phyloP scores from a whole-genome alignment of 2,113 vertebrate species.

The Pyrgilauda ruficollis region DNA sequence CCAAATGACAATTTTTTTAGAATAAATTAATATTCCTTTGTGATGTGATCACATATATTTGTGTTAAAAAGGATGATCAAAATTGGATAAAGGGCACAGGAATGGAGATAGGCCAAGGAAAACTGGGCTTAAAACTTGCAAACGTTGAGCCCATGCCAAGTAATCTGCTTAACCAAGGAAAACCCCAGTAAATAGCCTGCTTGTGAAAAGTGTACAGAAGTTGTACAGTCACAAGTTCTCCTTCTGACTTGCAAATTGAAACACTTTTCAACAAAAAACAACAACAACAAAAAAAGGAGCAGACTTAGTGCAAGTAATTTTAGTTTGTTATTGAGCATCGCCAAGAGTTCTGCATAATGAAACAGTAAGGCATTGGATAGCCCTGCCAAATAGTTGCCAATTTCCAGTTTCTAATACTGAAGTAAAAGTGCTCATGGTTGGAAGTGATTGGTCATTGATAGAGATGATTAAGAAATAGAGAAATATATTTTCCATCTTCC shows the following conservation, averaged over 20 bases:
- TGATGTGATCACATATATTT: neutral
- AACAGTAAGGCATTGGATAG: neutral
- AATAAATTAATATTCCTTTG: neutral
- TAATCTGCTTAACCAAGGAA: constrained; percentile 8
- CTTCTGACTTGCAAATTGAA: neutral
- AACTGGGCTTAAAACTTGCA: neutral
- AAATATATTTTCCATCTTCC: neutral
- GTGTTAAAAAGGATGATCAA: neutral
- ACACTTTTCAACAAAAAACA: neutral
- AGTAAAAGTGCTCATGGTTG: neutral
- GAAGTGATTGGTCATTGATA: neutral
- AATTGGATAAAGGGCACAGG: neutral
- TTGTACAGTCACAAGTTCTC: neutral
- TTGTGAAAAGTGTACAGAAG: constrained; percentile 16
- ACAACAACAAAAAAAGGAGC: neutral
- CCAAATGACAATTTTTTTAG: neutral
- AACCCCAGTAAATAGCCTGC: neutral
- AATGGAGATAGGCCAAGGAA: neutral
- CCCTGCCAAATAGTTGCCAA: neutral
- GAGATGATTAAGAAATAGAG: neutral
- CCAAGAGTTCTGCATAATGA: neutral
- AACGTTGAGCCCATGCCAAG: neutral
- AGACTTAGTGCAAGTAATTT: neutral
- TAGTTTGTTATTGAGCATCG: neutral
- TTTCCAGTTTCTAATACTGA: neutral